Percentiles rank a stretch among this genome's conserved stretches.
phyloP scores from a whole-genome alignment of 2,113 vertebrate genomes.

The Cathartes aura region DNA sequence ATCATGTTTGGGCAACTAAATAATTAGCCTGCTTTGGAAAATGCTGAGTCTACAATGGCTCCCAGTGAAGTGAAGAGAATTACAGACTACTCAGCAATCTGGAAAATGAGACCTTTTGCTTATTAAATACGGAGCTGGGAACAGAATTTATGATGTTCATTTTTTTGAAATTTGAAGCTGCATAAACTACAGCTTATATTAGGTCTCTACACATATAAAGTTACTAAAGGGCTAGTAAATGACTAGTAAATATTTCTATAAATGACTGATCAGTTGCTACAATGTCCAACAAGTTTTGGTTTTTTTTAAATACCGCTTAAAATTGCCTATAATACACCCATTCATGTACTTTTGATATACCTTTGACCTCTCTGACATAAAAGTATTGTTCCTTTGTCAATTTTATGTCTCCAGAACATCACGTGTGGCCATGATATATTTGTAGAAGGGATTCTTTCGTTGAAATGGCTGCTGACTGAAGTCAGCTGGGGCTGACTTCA shows the following conservation, averaged over 20 bases:
- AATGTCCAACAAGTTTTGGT: background rate
- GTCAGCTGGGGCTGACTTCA: slow-evolving; percentile 36
- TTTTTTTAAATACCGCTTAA: background rate
- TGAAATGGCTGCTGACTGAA: slow-evolving; percentile 14
- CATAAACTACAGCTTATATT: background rate
- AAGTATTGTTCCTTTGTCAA: slow-evolving; percentile 1
- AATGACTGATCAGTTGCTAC: background rate
- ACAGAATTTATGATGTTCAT: slow-evolving; percentile 3
- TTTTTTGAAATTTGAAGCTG: slow-evolving; percentile 34
- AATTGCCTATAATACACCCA: background rate
- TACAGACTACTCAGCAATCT: slow-evolving; percentile 51
- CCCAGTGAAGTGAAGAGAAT: slow-evolving; percentile 52
- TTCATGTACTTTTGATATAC: background rate
- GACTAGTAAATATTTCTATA: background rate
- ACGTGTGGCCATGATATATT: background rate
- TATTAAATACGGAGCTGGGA: slow-evolving; percentile 41
- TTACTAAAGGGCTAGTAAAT: background rate
- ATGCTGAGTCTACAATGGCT: slow-evolving; percentile 34
- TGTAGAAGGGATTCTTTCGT: background rate
- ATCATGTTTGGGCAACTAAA: slow-evolving; percentile 58
- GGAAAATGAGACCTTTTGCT: slow-evolving; percentile 26
- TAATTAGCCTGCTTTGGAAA: slow-evolving; percentile 53
- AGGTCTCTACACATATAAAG: background rate
- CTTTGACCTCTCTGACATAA: background rate
- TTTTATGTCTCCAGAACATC: background rate